Evolutionary conservation across 1,140 invertebrate species (phyloP), one percentile per base, ranked within the genome.

Genomic region (Zaprionus tsacasi): DNA sequence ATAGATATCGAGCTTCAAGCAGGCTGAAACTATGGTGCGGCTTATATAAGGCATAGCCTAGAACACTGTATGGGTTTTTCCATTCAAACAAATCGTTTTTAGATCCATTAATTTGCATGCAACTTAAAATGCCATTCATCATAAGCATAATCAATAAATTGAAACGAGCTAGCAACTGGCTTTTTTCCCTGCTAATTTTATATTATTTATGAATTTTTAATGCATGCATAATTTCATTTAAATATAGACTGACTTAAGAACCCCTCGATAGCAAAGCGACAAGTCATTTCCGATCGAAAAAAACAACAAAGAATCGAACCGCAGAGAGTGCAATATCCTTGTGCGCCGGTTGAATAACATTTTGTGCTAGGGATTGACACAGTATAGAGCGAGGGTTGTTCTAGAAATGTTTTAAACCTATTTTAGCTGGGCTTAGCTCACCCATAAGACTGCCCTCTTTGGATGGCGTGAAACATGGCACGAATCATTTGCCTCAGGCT

Each of bases 121-220:
- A 82, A 77, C 72, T 82, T 86, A 86, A 86, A 86, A 71, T 54
- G 59, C 83, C 82, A 86, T 86, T 82, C 58, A 70, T 86, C 82
- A 86, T 73, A 3, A 21, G 15, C 6, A 36, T 36, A 71, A 50
- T 71, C 55, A 66, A 72, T 70, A 58, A 50, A 40, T 58, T 30
- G 43, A 61, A n/a, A 40, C 13, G 38, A 8, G 7, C 40, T 45
- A n/a, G 40, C 40, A 45, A 50, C 21, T 11, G 21, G 54, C 67
- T 48, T 59, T 59, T 43, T 30, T 2, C 38, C 7, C 12, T 48
- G 50, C 45, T 64, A 76, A 80, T 63, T 60, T 61, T 70, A 76
- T 68, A 68, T 79, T 79, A 82, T 82, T 79, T 86, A 86, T 72
- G 71, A 54, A 74, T 65, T 79, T 86, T 86, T 82, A 86, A 86